Evolutionary conservation across 1,140 invertebrate genomes (phyloP).

Genomic region (Pseudomyrmex pallidus): DNA sequence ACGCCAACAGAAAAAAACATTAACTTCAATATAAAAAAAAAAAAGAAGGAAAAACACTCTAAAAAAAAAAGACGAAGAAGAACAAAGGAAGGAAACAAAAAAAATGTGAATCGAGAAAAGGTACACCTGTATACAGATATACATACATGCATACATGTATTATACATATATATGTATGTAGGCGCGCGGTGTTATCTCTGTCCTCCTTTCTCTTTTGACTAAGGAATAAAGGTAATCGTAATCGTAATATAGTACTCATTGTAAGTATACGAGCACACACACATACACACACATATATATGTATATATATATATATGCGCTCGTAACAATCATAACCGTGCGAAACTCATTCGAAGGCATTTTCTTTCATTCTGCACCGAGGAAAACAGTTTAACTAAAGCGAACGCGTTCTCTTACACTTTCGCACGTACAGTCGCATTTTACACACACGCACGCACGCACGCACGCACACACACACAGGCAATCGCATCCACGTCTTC

Average conservation of each 20-base stretch:
- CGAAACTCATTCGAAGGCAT: constrained; percentile 43
- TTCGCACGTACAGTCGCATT: not conserved
- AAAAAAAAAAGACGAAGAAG: constrained; percentile 30
- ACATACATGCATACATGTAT: constrained; percentile 67
- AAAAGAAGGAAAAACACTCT: constrained; percentile 27
- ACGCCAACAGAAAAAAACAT: constrained; percentile 82
- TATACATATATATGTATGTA: constrained; percentile 69
- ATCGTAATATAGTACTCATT: constrained; percentile 32
- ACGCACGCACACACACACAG: not conserved
- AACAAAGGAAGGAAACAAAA: constrained; percentile 31
- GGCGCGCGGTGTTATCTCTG: constrained; percentile 63
- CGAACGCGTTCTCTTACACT: constrained; percentile 46
- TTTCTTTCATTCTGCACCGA: constrained; percentile 20
- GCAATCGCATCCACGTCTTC: constrained; percentile 15
- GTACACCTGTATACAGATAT: constrained; percentile 67
- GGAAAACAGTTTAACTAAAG: constrained; percentile 34
- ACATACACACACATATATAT: not conserved
- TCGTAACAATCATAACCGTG: constrained; percentile 35
- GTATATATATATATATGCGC: not conserved
- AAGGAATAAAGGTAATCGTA: constrained; percentile 30
- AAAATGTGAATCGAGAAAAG: constrained; percentile 38
- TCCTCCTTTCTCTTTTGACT: constrained; percentile 44
- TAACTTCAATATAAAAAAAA: constrained; percentile 59
- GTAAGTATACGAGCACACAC: not conserved
- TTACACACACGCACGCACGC: not conserved